Conservation (phyloP, 2,113 vertebrate species). For the Hucho hucho region DNA sequence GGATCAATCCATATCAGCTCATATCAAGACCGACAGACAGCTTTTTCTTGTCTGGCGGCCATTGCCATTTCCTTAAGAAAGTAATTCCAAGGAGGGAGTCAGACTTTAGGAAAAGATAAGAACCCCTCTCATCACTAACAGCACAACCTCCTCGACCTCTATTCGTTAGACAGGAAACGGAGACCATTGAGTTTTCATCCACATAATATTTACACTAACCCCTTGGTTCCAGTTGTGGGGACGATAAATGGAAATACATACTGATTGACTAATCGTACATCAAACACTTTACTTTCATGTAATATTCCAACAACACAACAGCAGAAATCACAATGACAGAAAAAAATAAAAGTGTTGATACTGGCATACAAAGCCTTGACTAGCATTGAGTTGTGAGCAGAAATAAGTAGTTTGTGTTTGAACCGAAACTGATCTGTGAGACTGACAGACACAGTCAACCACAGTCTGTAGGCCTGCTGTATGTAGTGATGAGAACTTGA, state of each 20-base stretch:
- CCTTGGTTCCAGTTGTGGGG: not conserved
- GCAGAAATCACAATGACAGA: not conserved
- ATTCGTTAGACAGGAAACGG: conserved; percentile 31
- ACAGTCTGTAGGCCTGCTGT: not conserved
- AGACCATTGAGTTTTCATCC: not conserved
- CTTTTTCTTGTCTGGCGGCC: not conserved
- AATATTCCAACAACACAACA: not conserved
- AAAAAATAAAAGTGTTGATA: not conserved
- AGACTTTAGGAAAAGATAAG: not conserved
- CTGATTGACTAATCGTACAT: not conserved
- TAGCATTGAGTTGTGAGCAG: not conserved
- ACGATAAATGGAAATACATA: not conserved
- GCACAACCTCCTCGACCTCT: not conserved
- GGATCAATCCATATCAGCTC: no score
- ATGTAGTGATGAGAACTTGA: not conserved
- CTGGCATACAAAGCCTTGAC: not conserved
- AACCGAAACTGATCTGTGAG: not conserved
- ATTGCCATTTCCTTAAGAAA: conserved; percentile 14
- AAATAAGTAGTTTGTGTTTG: not conserved
- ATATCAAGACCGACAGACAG: not conserved
- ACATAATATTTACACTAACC: not conserved
- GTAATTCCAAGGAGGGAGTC: not conserved
- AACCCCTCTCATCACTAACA: not conserved
- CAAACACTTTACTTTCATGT: not conserved
- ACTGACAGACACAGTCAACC: not conserved